Evolutionary conservation across 2,888 invertebrate species (phyloP).

Genomic region (Rotaria sp.): DNA sequence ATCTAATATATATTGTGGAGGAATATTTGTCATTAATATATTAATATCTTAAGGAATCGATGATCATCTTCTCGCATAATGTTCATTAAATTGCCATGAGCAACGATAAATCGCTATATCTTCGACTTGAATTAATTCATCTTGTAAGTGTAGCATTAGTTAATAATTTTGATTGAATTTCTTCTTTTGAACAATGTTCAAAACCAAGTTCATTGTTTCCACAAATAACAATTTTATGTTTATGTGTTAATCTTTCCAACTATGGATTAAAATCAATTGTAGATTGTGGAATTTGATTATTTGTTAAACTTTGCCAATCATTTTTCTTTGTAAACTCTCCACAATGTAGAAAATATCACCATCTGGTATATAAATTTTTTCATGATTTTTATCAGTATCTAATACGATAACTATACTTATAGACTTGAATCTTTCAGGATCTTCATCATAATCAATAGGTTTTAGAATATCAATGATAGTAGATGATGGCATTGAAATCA

Average conservation of each 20-base stretch:
- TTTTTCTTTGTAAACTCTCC: neutral
- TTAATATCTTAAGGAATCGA: slow-evolving; percentile 69
- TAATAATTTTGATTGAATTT: neutral
- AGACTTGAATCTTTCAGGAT: neutral
- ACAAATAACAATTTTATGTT: slow-evolving; percentile 67
- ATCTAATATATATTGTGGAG: neutral
- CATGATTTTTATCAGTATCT: neutral
- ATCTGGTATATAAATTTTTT: neutral
- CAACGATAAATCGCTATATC: slow-evolving; percentile 38
- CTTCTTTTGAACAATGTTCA: neutral
- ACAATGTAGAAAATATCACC: neutral
- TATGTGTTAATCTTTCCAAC: neutral
- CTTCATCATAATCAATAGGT: neutral
- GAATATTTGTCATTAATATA: slow-evolving; percentile 63
- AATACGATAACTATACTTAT: neutral
- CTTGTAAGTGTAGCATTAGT: slow-evolving; percentile 29
- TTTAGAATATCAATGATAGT: neutral
- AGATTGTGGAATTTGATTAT: neutral
- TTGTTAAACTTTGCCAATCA: neutral
- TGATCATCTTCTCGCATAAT: slow-evolving; percentile 62
- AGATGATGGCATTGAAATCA: neutral
- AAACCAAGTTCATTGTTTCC: slow-evolving; percentile 70
- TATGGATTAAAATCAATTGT: neutral
- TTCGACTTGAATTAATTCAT: slow-evolving; percentile 32
- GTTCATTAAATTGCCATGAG: slow-evolving; percentile 4